These are phyloP conservation scores for Florisuga fusca DNA, from an alignment of 2,797 vertebrate genomes.

Conservation along the genomic window DNA sequence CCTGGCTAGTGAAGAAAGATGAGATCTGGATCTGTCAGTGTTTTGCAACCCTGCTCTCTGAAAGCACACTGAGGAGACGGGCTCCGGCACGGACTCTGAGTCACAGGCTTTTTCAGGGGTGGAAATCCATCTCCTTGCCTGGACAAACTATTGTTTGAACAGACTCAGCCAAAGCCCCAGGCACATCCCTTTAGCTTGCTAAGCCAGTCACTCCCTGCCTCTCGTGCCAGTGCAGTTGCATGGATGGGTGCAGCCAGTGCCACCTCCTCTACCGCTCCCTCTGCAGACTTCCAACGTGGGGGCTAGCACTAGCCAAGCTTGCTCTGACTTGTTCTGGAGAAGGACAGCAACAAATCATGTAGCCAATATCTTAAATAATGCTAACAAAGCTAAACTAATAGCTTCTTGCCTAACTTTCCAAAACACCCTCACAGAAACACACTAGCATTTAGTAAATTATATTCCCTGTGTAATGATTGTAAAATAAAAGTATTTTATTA, in stretches of 20 bases:
- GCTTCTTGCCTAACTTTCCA: background rate
- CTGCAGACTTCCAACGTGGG: background rate
- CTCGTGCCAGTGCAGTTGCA: constrained; percentile 23
- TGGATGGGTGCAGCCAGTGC: constrained; percentile 17
- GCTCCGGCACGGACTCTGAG: background rate
- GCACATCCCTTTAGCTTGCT: constrained; percentile 28
- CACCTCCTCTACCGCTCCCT: constrained; percentile 10
- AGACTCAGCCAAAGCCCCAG: constrained; percentile 39
- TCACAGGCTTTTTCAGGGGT: background rate
- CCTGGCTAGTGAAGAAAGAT: background rate
- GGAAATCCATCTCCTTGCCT: constrained; percentile 29
- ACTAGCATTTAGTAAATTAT: background rate
- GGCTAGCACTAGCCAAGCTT: background rate
- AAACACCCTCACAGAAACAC: background rate
- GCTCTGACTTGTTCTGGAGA: background rate
- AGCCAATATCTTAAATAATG: background rate
- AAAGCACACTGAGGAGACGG: background rate
- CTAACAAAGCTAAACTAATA: background rate
- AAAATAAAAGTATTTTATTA: background rate
- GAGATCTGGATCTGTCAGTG: background rate
- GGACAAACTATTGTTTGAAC: constrained; percentile 41
- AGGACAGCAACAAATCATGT: background rate
- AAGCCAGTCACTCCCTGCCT: constrained; percentile 30
- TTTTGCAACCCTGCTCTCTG: background rate
- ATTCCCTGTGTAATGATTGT: background rate